Base-by-base conservation (phyloP, 2,113 vertebrate genomes). In the Limnothrissa miodon region DNA sequence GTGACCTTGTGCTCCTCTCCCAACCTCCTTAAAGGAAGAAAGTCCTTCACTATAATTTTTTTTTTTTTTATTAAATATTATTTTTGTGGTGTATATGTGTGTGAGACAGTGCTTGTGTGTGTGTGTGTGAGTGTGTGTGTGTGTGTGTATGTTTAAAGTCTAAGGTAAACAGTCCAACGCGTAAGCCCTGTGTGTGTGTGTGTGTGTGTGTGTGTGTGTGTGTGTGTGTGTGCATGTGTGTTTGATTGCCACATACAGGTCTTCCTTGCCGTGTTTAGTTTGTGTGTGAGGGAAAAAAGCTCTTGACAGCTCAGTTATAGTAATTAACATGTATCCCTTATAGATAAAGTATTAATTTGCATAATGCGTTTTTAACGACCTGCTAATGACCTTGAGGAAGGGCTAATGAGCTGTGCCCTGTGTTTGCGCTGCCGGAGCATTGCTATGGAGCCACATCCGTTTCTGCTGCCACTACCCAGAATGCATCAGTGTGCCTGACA, bases 331-430 rank as follows among this genome's bases (percentile, higher is more conserved):
- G 78, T 87, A 88, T 83, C 82, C 59, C 78, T 84, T 87, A 86
- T 84, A 88, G 88, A 87, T 88, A 87, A 87, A 78, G 86, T 87
- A 81, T 85, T 87, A 87, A 88, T 89, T 89, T 87, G 86, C 90
- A 89, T 89, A 90, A 90, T 89, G 86, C 79, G 45, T 85, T 89
- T 90, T 87, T 90, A 89, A 90, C 84, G 87, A 86, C 84, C 80
- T 83, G 48, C 78, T 88, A 89, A 90, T 89, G 85, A 88, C 88
- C 85, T 84, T 89, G 85, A 88, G 85, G 86, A 81, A 84, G 74
- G 83, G 84, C 86, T 89, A 88, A 90, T 89, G 83, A 84, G 83
- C 81, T 79, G 85, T 81, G 83, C 80, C 39, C 82, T 82, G 79
- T 89, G 83, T 88, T 87, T 86, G 85, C 84, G 85, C 44, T 87